Base-by-base conservation (phyloP, 2,888 invertebrate species). In the Pterostichus madidus region DNA sequence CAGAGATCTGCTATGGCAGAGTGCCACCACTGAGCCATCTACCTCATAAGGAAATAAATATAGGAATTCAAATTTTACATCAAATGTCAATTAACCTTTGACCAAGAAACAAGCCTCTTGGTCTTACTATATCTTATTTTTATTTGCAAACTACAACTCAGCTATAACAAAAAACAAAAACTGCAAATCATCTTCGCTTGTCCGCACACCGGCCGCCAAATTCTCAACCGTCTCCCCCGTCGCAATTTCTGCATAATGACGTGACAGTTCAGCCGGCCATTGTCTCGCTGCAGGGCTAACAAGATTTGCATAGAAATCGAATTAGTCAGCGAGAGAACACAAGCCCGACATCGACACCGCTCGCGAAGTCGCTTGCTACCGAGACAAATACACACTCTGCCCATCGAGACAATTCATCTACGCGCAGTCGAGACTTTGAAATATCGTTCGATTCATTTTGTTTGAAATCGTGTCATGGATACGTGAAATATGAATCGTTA, bases 231-330 rank as follows among this genome's bases (percentile, higher is more conserved):
- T 39, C 32, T 17, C 53, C 35, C n/a, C 11, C 39, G 39, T 56
- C 32, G 32, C 39, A 59, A 78, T 78, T 13, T 59, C 78, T 71
- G 53, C 81, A 81, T 81, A 81, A 81, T 81, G 75, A 81, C 75
- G 15, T 59, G 81, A 75, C 81, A 81, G 81, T 75, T 81, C 81
- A 81, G 32, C 75, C 81, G 75, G 59, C 73, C 75, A 81, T 81
- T 81, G 81, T 81, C 73, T 52, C 52, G n/a, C 10, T 49, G 52
- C 73, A 52, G 80, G 71, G 52, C 53, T 80, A 75, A 81, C 73
- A 75, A 68, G 75, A 81, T 81, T 81, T 81, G 81, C 81, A 81
- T 81, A 81, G 81, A 81, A 81, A 81, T 81, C 81, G 81, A 81
- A 81, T 81, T 81, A 81, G 80, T 80, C 71, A 68, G 44, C 71